Base-by-base conservation (phyloP, 1,140 invertebrate genomes). In the Drosophila sturtevanti region DNA sequence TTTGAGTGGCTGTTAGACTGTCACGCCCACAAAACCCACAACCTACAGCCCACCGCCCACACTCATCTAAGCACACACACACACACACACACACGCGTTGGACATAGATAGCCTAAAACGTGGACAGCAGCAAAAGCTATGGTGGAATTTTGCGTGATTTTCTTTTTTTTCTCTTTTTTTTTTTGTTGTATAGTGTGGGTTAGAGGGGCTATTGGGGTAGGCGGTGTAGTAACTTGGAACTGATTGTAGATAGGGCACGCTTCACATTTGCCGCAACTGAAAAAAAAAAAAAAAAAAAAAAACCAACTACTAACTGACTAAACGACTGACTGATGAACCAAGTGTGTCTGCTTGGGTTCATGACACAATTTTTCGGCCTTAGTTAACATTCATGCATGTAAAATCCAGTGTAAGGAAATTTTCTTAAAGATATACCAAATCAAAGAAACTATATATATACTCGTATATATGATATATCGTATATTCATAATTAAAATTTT, bases 161-260 rank as follows among this genome's bases (percentile, higher is more conserved):
- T 48, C 16, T 48, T 44, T 21, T 31, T 55, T 27, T 27, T 12
- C 31, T 21, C 6, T 55, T 11, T 55, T 56, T 34, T 10, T 56
- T 34, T 56, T 16, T 7, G n/a, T 34, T 27, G n/a, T n/a, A n/a
- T n/a, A n/a, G 16, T 0, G 14, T 4, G 44, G 9, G 4, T 9
- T 11, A 54, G 2, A 31, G 1, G 7, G 27, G 27, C n/a, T n/a
- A n/a, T n/a, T 34, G 27, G 16, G n/a, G 21, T 16, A 14, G 63
- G 61, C 54, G 60, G 75, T 65, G 68, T 71, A 64, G 72, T 38
- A 70, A 68, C 65, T 68, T 71, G 72, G 44, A 75, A 70, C 76
- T 79, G 76, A 79, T 79, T 79, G 72, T 76, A 79, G 76, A 79
- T 79, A 79, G 44, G 76, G 76, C 76, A 79, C 76, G 72, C 72